A percentile compares a stretch with the other conserved stretches of the same genome.
These are phyloP conservation scores for Diglossa cyanea DNA, from an alignment of 2,797 vertebrate species.

Conservation along the genomic window DNA sequence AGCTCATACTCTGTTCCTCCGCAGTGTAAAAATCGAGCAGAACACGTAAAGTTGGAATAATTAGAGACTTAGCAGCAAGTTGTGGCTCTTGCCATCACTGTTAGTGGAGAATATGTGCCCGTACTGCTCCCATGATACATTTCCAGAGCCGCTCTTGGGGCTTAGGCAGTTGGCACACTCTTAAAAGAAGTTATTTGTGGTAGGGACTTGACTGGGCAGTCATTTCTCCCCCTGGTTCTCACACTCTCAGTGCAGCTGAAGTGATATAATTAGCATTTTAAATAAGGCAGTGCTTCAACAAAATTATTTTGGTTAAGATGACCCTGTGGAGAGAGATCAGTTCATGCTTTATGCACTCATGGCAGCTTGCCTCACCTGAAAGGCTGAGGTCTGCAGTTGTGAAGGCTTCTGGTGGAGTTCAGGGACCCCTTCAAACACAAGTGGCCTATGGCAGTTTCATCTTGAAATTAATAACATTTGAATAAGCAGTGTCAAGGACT, in stretches of 20 bases:
- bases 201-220: neutral
- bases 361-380: neutral
- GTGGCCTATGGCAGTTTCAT: neutral
- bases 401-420: neutral
- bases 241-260: neutral
- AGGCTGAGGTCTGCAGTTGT: neutral
- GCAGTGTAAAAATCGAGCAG: accelerated
- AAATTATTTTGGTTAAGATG: neutral
- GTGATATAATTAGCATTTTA: neutral
- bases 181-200: neutral
- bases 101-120: neutral
- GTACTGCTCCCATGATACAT: neutral
- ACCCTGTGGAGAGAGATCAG: neutral
- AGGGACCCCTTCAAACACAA: neutral
- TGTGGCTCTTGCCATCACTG: neutral
- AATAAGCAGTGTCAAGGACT: neutral
- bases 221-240: neutral
- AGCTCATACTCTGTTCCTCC: neutral
- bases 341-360: neutral
- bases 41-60: neutral
- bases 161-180: neutral
- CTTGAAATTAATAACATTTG: neutral
- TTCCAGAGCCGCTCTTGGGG: neutral
- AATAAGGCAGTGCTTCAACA: neutral
- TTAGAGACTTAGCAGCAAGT: neutral